Conservation (phyloP, 2,797 vertebrate genomes). For the Xyrichtys novacula region DNA sequence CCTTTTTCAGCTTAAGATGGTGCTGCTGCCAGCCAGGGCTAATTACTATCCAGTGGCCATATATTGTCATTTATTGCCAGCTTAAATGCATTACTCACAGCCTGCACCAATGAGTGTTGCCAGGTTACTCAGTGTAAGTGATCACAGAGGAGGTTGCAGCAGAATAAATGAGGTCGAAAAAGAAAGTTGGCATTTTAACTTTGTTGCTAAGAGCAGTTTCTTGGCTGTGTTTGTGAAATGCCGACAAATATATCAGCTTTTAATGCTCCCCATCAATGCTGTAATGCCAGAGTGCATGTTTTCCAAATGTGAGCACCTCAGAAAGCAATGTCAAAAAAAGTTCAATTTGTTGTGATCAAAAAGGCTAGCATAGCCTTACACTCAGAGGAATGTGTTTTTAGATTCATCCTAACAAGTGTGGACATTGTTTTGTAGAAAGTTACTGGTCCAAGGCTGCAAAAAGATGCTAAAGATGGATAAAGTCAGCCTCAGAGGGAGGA, state of each 20-base stretch:
- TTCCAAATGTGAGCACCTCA: neutral
- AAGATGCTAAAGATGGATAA: constrained; percentile 13
- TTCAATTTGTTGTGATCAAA: constrained; percentile 16
- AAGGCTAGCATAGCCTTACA: neutral
- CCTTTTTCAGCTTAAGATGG: neutral
- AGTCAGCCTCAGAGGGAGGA: constrained; percentile 7
- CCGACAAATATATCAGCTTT: constrained; percentile 2
- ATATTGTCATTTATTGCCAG: constrained; percentile 15
- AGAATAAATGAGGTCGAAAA: constrained; percentile 1
- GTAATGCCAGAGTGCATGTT: neutral
- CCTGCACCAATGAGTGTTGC: constrained; percentile 9
- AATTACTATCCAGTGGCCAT: constrained; percentile 27
- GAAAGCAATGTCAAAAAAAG: neutral
- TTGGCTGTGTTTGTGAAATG: constrained; percentile 1
- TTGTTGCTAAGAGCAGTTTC: constrained; percentile 3
- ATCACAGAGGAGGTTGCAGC: constrained; percentile 5
- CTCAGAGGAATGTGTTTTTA: neutral
- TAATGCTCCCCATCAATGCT: constrained; percentile 8
- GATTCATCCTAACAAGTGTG: constrained; percentile 9
- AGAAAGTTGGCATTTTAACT: constrained; percentile 12
- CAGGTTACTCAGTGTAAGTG: constrained; percentile 17
- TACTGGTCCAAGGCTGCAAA: neutral
- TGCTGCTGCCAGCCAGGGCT: constrained; percentile 19
- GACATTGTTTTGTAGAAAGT: constrained; percentile 19
- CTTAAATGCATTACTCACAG: constrained; percentile 19